phyloP scores from a whole-genome alignment of 2,888 invertebrate species.

The Lissonota sp. region DNA sequence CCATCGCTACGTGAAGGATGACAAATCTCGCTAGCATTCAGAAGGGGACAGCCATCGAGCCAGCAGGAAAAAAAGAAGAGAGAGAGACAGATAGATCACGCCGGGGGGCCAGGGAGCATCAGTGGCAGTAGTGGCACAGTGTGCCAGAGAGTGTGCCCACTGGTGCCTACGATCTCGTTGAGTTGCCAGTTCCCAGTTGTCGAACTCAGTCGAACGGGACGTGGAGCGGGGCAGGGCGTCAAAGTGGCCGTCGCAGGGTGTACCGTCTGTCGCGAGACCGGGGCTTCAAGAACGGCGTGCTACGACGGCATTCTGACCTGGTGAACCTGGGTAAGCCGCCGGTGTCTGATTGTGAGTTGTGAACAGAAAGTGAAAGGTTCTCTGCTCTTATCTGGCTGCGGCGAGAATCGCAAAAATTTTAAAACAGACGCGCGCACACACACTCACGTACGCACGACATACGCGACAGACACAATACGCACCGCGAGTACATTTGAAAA shows the following conservation, averaged over 20 bases:
- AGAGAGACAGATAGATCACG: no score
- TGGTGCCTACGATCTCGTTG: no score
- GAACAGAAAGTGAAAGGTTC: constrained; percentile 61
- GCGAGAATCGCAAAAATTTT: constrained; percentile 53
- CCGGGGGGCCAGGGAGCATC: no score
- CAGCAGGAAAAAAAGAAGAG: no score
- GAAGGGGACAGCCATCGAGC: no score
- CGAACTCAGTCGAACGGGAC: no score
- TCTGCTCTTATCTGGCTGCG: constrained; percentile 49
- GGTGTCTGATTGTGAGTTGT: constrained; percentile 79
- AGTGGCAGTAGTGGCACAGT: no score
- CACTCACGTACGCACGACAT: constrained; percentile 5
- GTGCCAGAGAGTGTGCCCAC: no score
- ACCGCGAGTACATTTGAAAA: not conserved
- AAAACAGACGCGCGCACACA: constrained; percentile 13
- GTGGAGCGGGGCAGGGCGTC: constrained; percentile 10
- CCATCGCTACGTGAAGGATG: no score
- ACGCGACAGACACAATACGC: constrained; percentile 6
- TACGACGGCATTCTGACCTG: constrained; percentile 81
- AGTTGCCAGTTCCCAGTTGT: no score
- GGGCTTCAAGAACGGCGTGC: constrained; percentile 61
- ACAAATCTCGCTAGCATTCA: no score
- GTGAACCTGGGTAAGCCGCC: constrained; percentile 82
- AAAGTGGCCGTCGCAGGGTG: constrained; percentile 16
- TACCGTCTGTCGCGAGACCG: constrained; percentile 62